Conservation (phyloP, 1,140 invertebrate species). For the Lepidotrigona ventralis region DNA sequence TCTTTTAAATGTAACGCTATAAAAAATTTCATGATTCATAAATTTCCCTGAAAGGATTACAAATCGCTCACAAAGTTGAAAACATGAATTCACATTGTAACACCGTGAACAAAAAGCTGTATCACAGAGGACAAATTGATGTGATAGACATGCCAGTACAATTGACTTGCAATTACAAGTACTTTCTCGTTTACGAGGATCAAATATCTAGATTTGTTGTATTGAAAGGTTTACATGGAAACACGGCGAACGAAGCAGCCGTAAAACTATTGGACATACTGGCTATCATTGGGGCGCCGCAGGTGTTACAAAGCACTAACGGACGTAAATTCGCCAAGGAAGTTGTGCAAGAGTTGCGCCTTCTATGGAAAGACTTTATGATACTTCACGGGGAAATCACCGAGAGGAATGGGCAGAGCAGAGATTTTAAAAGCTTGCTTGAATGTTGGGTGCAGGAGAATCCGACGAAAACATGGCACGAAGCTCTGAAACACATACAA, state of each 20-base stretch:
- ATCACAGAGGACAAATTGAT: slow-evolving; percentile 69
- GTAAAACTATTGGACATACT: slow-evolving; percentile 65
- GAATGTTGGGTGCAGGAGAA: slow-evolving; percentile 64
- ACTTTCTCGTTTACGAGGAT: slow-evolving; percentile 76
- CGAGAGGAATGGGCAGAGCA: slow-evolving; percentile 31
- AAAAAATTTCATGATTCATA: slow-evolving; percentile 17
- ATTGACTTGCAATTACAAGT: slow-evolving; percentile 57
- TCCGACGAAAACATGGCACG: slow-evolving; percentile 61
- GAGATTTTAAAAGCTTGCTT: slow-evolving; percentile 61
- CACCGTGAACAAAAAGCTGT: slow-evolving; percentile 13
- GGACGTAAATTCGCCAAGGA: slow-evolving; percentile 68
- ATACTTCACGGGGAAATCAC: slow-evolving; percentile 59
- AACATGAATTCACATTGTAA: slow-evolving; percentile 20
- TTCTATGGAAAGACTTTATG: slow-evolving; percentile 63
- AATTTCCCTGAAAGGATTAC: background rate
- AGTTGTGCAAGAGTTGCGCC: slow-evolving; percentile 68
- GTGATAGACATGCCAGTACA: slow-evolving; percentile 64
- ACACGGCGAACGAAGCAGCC: slow-evolving; percentile 61
- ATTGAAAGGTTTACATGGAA: slow-evolving; percentile 64
- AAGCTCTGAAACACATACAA: slow-evolving; percentile 68
- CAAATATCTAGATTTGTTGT: slow-evolving; percentile 72
- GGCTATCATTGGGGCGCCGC: slow-evolving; percentile 70
- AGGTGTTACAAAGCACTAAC: slow-evolving; percentile 70
- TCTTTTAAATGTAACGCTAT: slow-evolving; percentile 5
- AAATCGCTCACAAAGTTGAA: slow-evolving; percentile 1